These are phyloP conservation scores for Solenopsis fugax DNA, from an alignment of 1,140 invertebrate genomes.

Conservation along the genomic window DNA sequence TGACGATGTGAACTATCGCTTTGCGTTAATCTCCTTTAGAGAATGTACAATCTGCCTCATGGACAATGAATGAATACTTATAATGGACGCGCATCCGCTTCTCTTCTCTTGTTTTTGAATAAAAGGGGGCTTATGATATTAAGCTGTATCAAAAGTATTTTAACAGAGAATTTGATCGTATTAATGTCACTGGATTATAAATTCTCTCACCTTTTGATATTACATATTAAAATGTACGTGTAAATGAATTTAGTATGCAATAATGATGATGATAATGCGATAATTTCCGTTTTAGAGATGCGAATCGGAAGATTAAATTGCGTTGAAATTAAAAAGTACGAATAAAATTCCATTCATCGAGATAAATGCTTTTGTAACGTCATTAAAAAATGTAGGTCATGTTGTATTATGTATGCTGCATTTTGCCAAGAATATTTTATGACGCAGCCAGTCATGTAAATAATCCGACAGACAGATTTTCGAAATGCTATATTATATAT, in stretches of 20 bases:
- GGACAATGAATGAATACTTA: neutral
- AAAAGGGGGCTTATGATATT: conserved; percentile 23
- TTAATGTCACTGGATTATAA: conserved; percentile 17
- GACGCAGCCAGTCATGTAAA: conserved; percentile 9
- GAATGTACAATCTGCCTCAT: conserved; percentile 8
- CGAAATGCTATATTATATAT: neutral
- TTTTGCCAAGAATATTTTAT: conserved; percentile 27
- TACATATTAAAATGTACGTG: conserved; percentile 21
- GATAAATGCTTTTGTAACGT: conserved; percentile 10
- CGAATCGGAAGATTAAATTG: conserved; percentile 34
- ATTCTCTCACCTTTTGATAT: conserved; percentile 25
- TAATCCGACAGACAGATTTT: conserved; percentile 31
- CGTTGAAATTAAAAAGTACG: neutral
- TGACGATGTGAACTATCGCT: neutral
- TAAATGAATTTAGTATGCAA: conserved; percentile 42
- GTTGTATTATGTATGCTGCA: neutral
- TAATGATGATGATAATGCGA: conserved; percentile 37
- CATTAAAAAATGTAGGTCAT: conserved; percentile 4
- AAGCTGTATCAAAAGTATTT: conserved; percentile 40
- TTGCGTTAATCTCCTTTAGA: conserved; percentile 8
- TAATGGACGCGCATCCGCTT: conserved; percentile 1
- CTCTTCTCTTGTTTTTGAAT: neutral
- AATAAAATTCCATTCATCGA: conserved; percentile 32
- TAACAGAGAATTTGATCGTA: conserved; percentile 28
- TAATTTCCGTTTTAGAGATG: conserved; percentile 27